phyloP scores from a whole-genome alignment of 2,888 invertebrate genomes.

The Frankliniella fusca region DNA sequence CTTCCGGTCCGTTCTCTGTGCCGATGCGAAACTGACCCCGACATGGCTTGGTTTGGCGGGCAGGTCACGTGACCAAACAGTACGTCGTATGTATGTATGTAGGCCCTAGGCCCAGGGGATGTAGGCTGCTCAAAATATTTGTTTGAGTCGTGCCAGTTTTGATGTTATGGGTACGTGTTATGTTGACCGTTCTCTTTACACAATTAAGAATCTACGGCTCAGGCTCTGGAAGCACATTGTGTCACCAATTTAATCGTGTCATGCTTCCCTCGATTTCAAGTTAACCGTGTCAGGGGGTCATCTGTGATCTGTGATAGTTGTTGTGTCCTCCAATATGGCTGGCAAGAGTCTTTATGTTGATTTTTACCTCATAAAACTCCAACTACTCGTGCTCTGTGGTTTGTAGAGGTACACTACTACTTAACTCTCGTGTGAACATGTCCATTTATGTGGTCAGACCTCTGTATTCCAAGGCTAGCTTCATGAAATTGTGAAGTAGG shows the following conservation, averaged over 20 bases:
- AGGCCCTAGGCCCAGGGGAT: neutral
- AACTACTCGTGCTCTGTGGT: no score
- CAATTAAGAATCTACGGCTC: neutral
- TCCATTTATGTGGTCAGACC: neutral
- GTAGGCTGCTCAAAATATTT: neutral
- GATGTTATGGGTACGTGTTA: neutral
- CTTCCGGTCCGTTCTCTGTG: neutral
- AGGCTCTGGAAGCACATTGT: neutral
- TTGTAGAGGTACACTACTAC: no score
- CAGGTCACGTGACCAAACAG: conserved; percentile 24
- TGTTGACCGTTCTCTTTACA: neutral
- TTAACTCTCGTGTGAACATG: no score
- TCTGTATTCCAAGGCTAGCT: neutral
- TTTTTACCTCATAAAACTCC: neutral
- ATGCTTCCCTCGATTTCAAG: neutral
- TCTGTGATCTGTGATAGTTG: conserved; percentile 20
- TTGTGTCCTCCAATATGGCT: conserved; percentile 21
- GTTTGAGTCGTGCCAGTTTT: neutral
- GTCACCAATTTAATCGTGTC: neutral
- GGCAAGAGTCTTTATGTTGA: neutral
- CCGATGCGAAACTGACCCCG: neutral
- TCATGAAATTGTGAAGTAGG: neutral
- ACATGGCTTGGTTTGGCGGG: conserved; percentile 13
- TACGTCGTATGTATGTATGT: conserved; percentile 1
- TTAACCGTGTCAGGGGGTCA: conserved; percentile 25